Percentiles rank a stretch among this genome's conserved stretches.
Conservation (phyloP, 2,888 invertebrate genomes). For the Chironomus tentans region DNA sequence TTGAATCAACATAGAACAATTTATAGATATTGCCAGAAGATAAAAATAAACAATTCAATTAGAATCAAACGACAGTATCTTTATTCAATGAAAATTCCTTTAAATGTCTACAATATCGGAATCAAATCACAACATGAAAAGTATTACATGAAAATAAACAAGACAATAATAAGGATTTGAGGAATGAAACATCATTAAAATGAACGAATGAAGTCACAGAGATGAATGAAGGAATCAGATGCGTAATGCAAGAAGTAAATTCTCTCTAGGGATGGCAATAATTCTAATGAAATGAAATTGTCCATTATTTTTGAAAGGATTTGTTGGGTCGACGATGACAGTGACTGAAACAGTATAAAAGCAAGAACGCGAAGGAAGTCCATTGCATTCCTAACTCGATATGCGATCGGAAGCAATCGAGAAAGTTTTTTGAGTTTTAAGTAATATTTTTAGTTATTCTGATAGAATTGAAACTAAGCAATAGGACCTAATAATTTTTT, state of each 20-base stretch:
- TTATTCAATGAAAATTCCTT: no score
- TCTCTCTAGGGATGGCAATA: slow-evolving; percentile 7
- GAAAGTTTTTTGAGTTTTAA: background rate
- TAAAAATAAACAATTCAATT: no score
- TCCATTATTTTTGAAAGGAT: slow-evolving; percentile 27
- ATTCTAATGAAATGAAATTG: slow-evolving; percentile 9
- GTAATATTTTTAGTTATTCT: no score
- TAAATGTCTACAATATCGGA: no score
- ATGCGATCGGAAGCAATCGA: background rate
- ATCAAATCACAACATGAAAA: no score
- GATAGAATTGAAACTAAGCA: background rate
- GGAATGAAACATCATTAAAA: no score
- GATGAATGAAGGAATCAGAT: background rate
- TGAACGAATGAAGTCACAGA: no score
- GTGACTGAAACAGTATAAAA: slow-evolving; percentile 2
- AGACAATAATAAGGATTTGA: no score
- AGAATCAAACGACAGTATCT: no score
- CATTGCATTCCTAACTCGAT: slow-evolving; percentile 14
- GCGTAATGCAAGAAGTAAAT: background rate
- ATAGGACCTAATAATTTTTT: slow-evolving; percentile 33
- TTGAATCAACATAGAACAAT: no score
- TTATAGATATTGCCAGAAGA: no score
- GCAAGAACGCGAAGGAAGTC: background rate
- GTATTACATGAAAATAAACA: no score
- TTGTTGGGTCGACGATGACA: background rate